phyloP scores from a whole-genome alignment of 1,140 invertebrate species.

The Leptopilina boulardi region DNA sequence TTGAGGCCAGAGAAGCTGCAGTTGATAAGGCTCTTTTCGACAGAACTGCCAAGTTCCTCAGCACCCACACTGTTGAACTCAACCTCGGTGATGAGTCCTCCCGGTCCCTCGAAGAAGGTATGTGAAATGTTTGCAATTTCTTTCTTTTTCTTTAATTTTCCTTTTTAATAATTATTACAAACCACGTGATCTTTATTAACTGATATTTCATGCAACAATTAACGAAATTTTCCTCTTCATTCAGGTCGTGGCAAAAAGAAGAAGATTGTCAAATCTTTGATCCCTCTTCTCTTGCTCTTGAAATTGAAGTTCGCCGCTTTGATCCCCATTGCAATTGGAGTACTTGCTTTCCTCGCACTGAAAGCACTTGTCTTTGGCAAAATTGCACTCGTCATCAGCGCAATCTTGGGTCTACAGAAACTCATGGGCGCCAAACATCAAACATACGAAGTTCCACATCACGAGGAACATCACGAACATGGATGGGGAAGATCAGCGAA shows the following conservation, averaged over 20 bases:
- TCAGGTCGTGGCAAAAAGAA: slow-evolving; percentile 80
- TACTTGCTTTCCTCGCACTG: slow-evolving; percentile 86
- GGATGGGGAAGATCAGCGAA: slow-evolving; percentile 71
- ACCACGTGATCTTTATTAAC: no score
- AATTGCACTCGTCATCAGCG: slow-evolving; percentile 85
- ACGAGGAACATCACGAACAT: slow-evolving; percentile 71
- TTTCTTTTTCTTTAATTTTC: neutral
- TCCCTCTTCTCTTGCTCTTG: slow-evolving; percentile 84
- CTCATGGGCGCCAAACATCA: slow-evolving; percentile 82
- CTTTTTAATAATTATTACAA: neutral
- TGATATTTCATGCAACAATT: no score
- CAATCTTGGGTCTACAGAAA: slow-evolving; percentile 87
- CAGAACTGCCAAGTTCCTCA: slow-evolving; percentile 84
- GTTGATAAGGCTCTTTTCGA: slow-evolving; percentile 86
- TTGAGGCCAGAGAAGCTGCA: slow-evolving; percentile 83
- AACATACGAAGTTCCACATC: slow-evolving; percentile 80
- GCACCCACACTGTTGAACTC: slow-evolving; percentile 86
- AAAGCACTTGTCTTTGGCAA: slow-evolving; percentile 89
- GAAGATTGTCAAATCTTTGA: slow-evolving; percentile 78
- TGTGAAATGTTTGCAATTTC: no score
- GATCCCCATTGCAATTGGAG: slow-evolving; percentile 85
- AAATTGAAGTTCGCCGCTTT: slow-evolving; percentile 88
- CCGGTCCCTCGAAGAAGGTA: slow-evolving; percentile 77
- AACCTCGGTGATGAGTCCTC: slow-evolving; percentile 84
- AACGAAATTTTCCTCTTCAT: slow-evolving; percentile 14